Conservation (phyloP, 2,113 vertebrate species). For the Canis aureus region DNA sequence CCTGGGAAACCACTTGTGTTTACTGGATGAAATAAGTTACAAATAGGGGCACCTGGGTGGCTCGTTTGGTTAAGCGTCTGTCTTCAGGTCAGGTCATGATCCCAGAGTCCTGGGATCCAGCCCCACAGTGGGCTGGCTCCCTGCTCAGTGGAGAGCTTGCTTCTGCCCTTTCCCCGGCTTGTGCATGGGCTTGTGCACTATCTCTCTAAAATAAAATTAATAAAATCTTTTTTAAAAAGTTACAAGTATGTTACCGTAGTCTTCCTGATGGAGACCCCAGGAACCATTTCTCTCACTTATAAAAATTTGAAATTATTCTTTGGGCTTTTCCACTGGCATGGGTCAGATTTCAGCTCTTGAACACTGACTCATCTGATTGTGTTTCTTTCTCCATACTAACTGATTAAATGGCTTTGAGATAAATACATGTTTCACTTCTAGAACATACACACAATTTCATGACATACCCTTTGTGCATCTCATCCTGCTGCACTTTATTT, state of each 20-base stretch:
- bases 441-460: accelerated
- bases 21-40: background rate
- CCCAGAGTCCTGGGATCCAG: too few relatives aligned
- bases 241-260: background rate
- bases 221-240: too few relatives aligned
- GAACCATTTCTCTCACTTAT: background rate
- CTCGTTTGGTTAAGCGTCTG: too few relatives aligned
- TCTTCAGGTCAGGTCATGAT: too few relatives aligned
- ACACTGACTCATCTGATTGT: accelerated
- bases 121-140: too few relatives aligned
- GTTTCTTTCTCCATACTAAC: background rate
- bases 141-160: too few relatives aligned
- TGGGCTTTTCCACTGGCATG: background rate
- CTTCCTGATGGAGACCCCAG: background rate
- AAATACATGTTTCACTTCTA: background rate
- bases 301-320: background rate
- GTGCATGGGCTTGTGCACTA: too few relatives aligned
- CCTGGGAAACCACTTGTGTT: background rate
- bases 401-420: background rate
- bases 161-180: too few relatives aligned
- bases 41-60: too few relatives aligned
- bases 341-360: background rate
- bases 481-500: background rate
- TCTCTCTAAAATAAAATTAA: too few relatives aligned
- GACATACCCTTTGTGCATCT: background rate